A percentile compares a stretch with the other conserved stretches of the same genome.
These are phyloP conservation scores for Ophioninae sp. DNA, from an alignment of 2,888 invertebrate species.

Conservation along the genomic window DNA sequence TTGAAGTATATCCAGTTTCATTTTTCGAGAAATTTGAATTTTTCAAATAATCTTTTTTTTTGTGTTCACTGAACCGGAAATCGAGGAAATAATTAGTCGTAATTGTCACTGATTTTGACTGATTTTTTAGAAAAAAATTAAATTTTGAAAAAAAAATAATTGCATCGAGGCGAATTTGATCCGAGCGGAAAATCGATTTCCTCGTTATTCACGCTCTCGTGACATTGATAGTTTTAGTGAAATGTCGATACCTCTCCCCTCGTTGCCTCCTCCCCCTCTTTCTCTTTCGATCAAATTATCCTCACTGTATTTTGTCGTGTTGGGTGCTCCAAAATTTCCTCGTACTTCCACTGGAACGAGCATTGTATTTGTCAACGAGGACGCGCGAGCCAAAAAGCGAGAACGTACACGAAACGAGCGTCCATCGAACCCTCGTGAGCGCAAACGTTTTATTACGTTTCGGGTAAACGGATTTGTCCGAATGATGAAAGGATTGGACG, in stretches of 20 bases:
- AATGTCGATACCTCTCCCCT: not conserved
- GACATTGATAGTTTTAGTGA: not conserved
- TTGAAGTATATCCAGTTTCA: too few species aligned
- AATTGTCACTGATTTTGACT: not conserved
- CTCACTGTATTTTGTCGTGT: conserved; percentile 17
- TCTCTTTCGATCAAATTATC: conserved; percentile 11
- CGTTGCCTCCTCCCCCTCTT: not conserved
- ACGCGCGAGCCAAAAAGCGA: conserved; percentile 38
- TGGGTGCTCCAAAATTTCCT: conserved; percentile 57
- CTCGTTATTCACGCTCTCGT: not conserved
- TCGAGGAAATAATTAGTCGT: too few species aligned
- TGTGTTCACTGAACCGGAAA: too few species aligned
- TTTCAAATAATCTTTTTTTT: too few species aligned
- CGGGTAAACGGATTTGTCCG: conserved; percentile 63
- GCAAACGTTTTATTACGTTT: conserved; percentile 62
- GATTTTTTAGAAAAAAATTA: not conserved
- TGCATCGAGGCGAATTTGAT: not conserved
- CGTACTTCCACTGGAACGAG: conserved; percentile 65
- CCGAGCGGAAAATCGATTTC: conserved; percentile 1
- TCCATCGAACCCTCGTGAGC: conserved; percentile 46
- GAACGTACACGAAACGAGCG: conserved; percentile 28
- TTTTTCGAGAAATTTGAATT: too few species aligned
- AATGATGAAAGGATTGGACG: conserved; percentile 43
- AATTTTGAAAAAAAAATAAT: not conserved
- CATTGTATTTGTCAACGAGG: conserved; percentile 68